Evolutionary conservation across 2,113 vertebrate species (phyloP), one percentile per base, ranked within the genome.

Genomic region (Sterna hirundo): DNA sequence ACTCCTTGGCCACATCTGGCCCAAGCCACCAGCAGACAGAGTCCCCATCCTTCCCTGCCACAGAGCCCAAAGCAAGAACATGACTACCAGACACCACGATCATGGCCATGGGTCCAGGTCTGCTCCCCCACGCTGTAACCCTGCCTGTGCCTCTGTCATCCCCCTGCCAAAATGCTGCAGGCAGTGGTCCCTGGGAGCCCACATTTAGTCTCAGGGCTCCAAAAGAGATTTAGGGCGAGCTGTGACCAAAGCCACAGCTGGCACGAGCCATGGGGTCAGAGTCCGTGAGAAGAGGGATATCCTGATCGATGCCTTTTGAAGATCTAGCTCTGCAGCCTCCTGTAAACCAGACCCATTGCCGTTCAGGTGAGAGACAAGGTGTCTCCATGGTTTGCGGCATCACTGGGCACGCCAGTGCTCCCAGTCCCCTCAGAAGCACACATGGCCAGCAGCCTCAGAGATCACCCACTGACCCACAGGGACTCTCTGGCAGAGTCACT

Each of bases 381-480:
- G 26, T 44, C n/a, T 57, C 60, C 36, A 0, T 8, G 46, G 65
- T 78, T 40, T 71, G 69, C 42, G 87, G 65, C 85, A 85, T 26
- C 32, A 55, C 34, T 5, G 5, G 47, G 17, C 65, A 62, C 42
- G 83, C 13, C 46, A 70, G 55, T 38, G 46, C 11, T 83, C 52
- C 51, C 64, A 40, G 49, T 42, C 2, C 11, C n/a, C 40, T 23
- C 65, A 62, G 32, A 6, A 52, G 34, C 27, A 6, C 3, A 2
- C 36, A 27, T 18, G 75, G 47, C 52, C 90, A 74, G 60, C 23
- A 68, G 60, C 60, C 34, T 62, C 46, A 84, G 32, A 54, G 6
- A 65, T 75, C 78, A 58, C 32, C 38, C 12, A 7, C n/a, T 9
- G 5, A 52, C 29, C 32, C 4, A 0, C 1, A 2, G 26, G 78